These are phyloP conservation scores for Pelvicachromis taeniatus DNA, from an alignment of 2,113 vertebrate genomes.

Conservation along the genomic window DNA sequence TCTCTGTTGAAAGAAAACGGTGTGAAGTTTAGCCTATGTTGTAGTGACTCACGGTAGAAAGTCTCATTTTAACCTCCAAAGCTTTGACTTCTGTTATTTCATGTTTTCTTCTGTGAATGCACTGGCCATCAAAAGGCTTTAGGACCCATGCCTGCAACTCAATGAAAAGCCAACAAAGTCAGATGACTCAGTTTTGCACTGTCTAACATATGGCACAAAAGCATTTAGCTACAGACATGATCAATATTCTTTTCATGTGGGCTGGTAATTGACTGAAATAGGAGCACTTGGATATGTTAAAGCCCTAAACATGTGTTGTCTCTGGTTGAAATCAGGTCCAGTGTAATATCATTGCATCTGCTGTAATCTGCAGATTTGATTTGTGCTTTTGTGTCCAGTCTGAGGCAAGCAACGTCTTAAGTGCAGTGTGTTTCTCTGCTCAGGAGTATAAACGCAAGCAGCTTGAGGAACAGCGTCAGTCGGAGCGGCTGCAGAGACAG, in stretches of 20 bases:
- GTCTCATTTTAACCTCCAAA: background rate
- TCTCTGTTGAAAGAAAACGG: background rate
- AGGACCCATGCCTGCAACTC: background rate
- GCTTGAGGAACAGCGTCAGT: conserved; percentile 91
- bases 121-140: background rate
- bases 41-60: background rate
- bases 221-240: background rate
- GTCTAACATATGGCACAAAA: background rate
- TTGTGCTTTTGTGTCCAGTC: background rate
- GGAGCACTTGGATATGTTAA: background rate
- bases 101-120: background rate
- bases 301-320: background rate
- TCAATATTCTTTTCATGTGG: conserved; percentile 12
- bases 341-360: background rate
- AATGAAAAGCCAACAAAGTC: background rate
- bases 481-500: conserved; percentile 86
- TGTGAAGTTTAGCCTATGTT: background rate
- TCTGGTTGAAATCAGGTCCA: background rate
- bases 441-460: conserved; percentile 93
- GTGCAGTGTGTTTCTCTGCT: background rate
- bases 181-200: background rate
- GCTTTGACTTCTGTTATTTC: background rate
- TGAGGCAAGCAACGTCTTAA: background rate
- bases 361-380: background rate
- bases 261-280: conserved; percentile 1